Evolutionary conservation across 1,140 invertebrate genomes (phyloP), one percentile per base, ranked within the genome.

Genomic region (Hestina assimilis): DNA sequence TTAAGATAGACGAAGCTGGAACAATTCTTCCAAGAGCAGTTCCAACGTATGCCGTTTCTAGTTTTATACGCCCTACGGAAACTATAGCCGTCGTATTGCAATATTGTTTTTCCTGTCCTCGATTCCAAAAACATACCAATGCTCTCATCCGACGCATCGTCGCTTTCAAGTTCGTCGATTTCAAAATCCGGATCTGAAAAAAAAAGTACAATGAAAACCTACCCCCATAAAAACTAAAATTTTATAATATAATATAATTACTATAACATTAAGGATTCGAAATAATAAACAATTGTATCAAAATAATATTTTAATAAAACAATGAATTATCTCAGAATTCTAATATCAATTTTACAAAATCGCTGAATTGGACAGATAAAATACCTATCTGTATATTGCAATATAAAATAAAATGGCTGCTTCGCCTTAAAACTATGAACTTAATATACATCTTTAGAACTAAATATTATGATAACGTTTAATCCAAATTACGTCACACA

Each of bases 61-160:
- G 67, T 61, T 29, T 54, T 74, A 12, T 79, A 74, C 6, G 58
- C 59, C 50, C 74, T 83, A 19, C 65, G 60, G 17, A 81, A 87
- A 50, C 69, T 66, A 28, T 73, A 66, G 8, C 74, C 76, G 4
- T 75, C 69, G 50, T 77, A 81, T 59, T 76, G 65, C 28, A 84
- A 56, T 15, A 81, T 45, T 1, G 69, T 72, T 29, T 64, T 79
- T 2, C 81, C 78, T 24, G 64, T 69, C n/a, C 40, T 47, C 1
- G 78, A 72, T 31, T 80, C 60, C 4, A 84, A 19, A 17, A 82
- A 72, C 12, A 79, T 7, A 0, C 65, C 66, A 11, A 62, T 65
- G 8, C 70, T 57, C 4, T 72, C 64, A 4, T 61, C 47, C 0
- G 48, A 24, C 6, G 19, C 51, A 23, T 66, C 66, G 15, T 65